Evolutionary conservation across 2,113 vertebrate species (phyloP).

Genomic region (Corvus hawaiiensis): DNA sequence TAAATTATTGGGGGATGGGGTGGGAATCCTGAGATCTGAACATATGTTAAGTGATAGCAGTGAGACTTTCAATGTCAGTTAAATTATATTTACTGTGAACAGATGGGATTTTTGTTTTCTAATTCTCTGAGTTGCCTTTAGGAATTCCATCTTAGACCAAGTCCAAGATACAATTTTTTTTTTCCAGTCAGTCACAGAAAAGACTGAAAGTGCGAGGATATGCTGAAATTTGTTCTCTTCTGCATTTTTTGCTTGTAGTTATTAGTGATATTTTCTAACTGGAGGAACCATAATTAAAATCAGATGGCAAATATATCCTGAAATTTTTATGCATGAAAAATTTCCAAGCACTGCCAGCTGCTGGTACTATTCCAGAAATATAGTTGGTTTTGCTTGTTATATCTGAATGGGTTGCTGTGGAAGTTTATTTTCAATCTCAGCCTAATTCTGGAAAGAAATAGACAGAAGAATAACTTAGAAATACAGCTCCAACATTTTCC

Average conservation of each 20-base stretch:
- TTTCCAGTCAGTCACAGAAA: not conserved
- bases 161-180: not conserved
- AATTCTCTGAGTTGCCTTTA: not conserved
- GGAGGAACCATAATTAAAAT: not conserved
- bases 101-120: not conserved
- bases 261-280: not conserved
- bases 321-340: not conserved
- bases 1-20: not conserved
- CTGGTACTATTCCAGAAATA: not conserved
- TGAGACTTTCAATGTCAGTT: not conserved
- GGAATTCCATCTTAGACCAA: not conserved
- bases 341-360: not conserved
- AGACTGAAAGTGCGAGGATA: not conserved
- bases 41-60: not conserved
- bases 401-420: not conserved
- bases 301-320: not conserved
- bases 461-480: not conserved
- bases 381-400: not conserved
- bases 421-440: not conserved
- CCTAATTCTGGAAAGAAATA: not conserved
- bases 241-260: not conserved
- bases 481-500: not conserved
- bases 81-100: not conserved
- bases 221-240: not conserved
- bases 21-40: not conserved